Evolutionary conservation across 2,113 vertebrate genomes (phyloP).

Genomic region (Plestiodon gilberti): DNA sequence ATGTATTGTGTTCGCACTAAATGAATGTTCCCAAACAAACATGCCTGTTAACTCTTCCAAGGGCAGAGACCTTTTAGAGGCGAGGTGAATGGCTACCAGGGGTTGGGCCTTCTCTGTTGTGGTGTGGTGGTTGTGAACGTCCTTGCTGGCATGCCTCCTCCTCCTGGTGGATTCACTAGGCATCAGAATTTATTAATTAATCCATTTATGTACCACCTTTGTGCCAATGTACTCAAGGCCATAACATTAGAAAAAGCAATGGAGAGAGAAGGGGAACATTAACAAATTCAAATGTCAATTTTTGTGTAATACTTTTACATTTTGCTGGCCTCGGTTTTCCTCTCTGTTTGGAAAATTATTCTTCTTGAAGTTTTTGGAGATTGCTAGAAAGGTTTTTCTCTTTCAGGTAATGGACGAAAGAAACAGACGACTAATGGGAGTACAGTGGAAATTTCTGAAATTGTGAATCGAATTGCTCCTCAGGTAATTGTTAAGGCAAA

Average conservation of each 20-base stretch:
- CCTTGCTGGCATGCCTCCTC: too few relatives aligned
- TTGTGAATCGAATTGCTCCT: slow-evolving; percentile 93
- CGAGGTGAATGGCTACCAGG: not conserved
- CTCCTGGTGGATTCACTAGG: not conserved
- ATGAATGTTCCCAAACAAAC: not conserved
- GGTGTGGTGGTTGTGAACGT: not conserved
- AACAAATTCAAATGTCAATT: too few relatives aligned
- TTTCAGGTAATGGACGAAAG: slow-evolving; percentile 67
- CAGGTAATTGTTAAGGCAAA: slow-evolving; percentile 78
- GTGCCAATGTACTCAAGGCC: too few relatives aligned
- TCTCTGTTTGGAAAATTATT: not conserved
- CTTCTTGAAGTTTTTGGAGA: not conserved
- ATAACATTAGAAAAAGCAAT: too few relatives aligned
- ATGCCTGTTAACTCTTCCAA: not conserved
- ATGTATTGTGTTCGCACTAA: not conserved
- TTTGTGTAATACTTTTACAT: not conserved
- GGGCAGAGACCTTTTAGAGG: not conserved
- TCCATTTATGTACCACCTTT: too few relatives aligned
- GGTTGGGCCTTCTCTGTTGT: not conserved
- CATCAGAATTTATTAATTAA: too few relatives aligned
- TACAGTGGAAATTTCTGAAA: slow-evolving; percentile 90
- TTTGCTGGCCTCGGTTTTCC: not conserved
- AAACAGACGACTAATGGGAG: slow-evolving; percentile 59
- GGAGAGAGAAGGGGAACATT: too few relatives aligned
- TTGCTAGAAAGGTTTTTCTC: slow-evolving; percentile 44